These are phyloP conservation scores for Heliconius himera DNA, from an alignment of 1,140 invertebrate species.

Conservation along the genomic window DNA sequence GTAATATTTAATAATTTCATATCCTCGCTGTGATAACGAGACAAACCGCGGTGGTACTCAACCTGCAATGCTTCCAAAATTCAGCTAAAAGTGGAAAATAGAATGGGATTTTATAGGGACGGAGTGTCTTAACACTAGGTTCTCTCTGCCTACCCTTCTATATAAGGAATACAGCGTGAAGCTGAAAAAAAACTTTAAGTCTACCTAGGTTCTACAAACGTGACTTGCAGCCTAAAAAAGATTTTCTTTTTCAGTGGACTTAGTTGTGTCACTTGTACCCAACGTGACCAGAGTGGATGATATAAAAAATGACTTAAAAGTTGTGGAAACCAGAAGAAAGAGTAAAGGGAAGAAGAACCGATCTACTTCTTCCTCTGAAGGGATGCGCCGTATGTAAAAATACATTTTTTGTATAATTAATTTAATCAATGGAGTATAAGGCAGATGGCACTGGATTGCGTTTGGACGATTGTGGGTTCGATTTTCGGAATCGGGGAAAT, in stretches of 20 bases:
- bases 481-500: too few species aligned
- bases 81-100: too few species aligned
- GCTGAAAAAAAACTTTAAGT: background rate
- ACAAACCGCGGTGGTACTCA: background rate
- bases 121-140: background rate
- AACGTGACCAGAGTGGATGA: slow-evolving; percentile 39
- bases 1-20: background rate
- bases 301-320: slow-evolving; percentile 36
- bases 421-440: too few species aligned
- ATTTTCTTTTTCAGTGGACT: slow-evolving; percentile 34
- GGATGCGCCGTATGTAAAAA: background rate
- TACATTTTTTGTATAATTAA: too few species aligned
- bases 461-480: too few species aligned
- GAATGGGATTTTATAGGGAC: too few species aligned
- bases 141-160: background rate
- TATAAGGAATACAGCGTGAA: background rate
- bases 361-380: slow-evolving; percentile 44
- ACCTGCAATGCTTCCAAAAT: background rate
- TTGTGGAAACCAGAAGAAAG: slow-evolving; percentile 38
- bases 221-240: too few species aligned
- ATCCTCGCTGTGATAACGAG: background rate
- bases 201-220: too few species aligned
- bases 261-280: slow-evolving; percentile 29
- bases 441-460: too few species aligned
- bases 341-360: slow-evolving; percentile 31